Percentiles rank a stretch among this genome's conserved stretches.
These are phyloP conservation scores for Pomatorhinus ruficollis DNA, from an alignment of 2,113 vertebrate genomes.

Conservation along the genomic window DNA sequence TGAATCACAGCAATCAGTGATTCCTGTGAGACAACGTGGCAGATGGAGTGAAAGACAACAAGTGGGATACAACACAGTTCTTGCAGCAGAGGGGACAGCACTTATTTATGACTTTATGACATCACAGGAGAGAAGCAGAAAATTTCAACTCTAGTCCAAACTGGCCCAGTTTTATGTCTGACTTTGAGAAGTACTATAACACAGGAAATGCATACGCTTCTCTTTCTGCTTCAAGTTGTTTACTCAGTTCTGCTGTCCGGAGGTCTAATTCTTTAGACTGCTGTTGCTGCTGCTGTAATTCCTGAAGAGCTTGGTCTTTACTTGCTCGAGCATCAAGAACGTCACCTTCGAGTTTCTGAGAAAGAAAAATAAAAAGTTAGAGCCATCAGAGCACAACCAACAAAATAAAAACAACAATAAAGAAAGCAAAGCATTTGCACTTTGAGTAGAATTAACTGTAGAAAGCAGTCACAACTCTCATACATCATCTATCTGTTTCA, in stretches of 20 bases:
- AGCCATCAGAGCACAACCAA: background rate
- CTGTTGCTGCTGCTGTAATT: slow-evolving; percentile 81
- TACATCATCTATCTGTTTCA: background rate
- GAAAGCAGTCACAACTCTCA: background rate
- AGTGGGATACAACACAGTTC: background rate
- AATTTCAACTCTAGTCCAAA: background rate
- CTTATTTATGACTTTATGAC: background rate
- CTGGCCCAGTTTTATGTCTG: background rate
- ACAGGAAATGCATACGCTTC: slow-evolving; percentile 79
- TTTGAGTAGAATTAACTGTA: background rate
- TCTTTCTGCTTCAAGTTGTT: slow-evolving; percentile 82
- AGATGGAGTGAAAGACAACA: background rate
- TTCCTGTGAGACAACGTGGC: background rate
- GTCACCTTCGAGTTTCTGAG: slow-evolving; percentile 91
- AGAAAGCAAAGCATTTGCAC: background rate
- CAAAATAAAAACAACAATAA: background rate
- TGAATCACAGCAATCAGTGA: background rate
- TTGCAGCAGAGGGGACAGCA: background rate
- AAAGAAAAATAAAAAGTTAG: slow-evolving; percentile 10
- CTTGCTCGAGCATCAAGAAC: slow-evolving; percentile 76
- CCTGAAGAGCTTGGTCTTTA: slow-evolving; percentile 83
- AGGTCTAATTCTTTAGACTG: slow-evolving; percentile 78
- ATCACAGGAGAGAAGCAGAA: background rate
- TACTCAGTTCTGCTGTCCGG: slow-evolving; percentile 80
- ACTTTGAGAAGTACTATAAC: background rate